Evolutionary conservation across 2,113 vertebrate species (phyloP).

Genomic region (Micronycteris hirsuta): DNA sequence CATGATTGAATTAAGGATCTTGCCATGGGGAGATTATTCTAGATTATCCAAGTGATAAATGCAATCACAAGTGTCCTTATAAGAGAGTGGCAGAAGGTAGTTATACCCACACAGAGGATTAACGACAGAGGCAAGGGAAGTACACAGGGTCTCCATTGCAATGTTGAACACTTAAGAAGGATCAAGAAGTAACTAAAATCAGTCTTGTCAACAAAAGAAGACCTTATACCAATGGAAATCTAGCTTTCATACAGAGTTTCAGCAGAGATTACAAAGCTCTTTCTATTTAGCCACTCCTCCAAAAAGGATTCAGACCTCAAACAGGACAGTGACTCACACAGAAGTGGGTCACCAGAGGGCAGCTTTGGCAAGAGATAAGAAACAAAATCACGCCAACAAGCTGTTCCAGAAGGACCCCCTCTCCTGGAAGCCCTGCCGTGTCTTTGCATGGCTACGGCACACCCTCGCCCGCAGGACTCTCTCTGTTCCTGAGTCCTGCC

Average conservation of each 20-base stretch:
- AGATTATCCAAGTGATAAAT: not conserved
- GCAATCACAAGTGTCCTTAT: not conserved
- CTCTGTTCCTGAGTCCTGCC: not conserved
- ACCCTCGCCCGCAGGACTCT: not conserved
- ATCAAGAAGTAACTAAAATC: slow-evolving; percentile 8
- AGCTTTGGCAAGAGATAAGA: not conserved
- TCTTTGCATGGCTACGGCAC: not conserved
- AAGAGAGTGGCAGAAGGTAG: not conserved
- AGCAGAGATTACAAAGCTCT: not conserved
- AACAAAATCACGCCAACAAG: not conserved
- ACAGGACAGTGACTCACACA: not conserved
- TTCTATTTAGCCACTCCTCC: not conserved
- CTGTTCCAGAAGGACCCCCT: not conserved
- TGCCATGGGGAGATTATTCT: not conserved
- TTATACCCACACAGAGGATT: not conserved
- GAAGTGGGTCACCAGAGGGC: not conserved
- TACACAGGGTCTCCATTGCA: not conserved
- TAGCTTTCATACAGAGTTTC: not conserved
- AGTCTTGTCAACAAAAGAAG: slow-evolving; percentile 12
- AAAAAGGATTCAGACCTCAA: not conserved
- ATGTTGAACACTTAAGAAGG: not conserved
- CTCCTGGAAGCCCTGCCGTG: not conserved
- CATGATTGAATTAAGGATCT: not conserved
- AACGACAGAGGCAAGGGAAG: not conserved
- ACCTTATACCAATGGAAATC: not conserved